A percentile compares a stretch with the other conserved stretches of the same genome.
Conservation (phyloP, 1,140 invertebrate genomes). For the Cecropterus lyciades region DNA sequence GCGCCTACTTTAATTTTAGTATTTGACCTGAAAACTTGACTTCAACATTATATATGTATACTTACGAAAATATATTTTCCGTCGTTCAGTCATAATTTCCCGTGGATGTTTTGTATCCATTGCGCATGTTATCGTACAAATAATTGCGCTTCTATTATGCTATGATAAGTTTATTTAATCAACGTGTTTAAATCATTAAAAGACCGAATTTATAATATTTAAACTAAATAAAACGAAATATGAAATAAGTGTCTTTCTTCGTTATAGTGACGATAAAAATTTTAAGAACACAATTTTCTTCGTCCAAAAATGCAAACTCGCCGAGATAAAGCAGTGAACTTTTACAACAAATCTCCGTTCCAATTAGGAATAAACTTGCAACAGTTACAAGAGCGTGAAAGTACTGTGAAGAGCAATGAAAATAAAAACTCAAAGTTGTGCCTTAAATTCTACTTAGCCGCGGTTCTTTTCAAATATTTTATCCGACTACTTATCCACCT, state of each 20-base stretch:
- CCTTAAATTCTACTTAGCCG: constrained; percentile 19
- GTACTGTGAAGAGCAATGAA: not conserved
- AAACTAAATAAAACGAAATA: too few relatives aligned
- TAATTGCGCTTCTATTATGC: too few relatives aligned
- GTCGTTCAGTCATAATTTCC: too few relatives aligned
- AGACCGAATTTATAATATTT: too few relatives aligned
- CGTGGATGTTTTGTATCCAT: too few relatives aligned
- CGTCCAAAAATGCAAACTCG: not conserved
- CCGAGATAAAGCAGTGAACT: constrained; percentile 8
- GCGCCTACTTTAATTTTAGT: constrained; percentile 2
- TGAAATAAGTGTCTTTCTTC: not conserved
- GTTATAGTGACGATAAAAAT: not conserved
- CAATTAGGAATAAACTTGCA: constrained; percentile 21
- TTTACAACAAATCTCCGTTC: constrained; percentile 19
- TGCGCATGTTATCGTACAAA: too few relatives aligned
- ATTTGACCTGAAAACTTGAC: constrained; percentile 23
- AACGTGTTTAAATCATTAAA: too few relatives aligned
- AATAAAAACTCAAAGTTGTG: constrained; percentile 22
- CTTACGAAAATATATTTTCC: too few relatives aligned
- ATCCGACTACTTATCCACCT: not conserved
- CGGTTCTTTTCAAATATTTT: constrained; percentile 15
- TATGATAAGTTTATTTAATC: too few relatives aligned
- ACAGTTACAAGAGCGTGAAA: constrained; percentile 18
- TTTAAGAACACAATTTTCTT: constrained; percentile 1
- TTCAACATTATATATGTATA: too few relatives aligned